Conservation (phyloP, 1,140 invertebrate species). For the Euwallacea similis region DNA sequence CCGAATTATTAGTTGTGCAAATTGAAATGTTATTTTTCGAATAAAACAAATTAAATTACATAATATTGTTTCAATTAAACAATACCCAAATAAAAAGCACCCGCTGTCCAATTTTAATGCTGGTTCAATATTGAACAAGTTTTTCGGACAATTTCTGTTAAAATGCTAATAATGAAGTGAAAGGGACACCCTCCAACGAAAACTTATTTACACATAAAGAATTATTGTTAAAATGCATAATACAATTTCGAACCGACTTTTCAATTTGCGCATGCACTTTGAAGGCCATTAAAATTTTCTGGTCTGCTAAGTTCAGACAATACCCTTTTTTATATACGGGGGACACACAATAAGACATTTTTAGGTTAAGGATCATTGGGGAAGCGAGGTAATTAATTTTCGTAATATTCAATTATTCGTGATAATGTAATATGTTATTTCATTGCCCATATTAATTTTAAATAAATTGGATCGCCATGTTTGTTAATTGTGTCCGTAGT, state of each 20-base stretch:
- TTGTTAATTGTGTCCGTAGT: too few species aligned
- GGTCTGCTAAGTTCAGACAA: conserved; percentile 24
- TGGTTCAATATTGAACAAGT: too few species aligned
- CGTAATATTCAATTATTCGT: conserved; percentile 1
- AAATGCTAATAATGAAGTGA: too few species aligned
- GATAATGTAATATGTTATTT: conserved; percentile 2
- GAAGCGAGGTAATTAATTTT: conserved; percentile 2
- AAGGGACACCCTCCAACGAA: too few species aligned
- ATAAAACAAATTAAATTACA: too few species aligned
- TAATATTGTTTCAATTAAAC: too few species aligned
- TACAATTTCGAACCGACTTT: conserved; percentile 2
- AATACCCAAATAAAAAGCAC: too few species aligned
- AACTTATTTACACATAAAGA: background rate
- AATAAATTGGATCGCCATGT: background rate
- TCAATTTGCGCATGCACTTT: conserved; percentile 10
- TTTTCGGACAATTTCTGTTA: too few species aligned
- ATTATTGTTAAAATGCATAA: conserved; percentile 9
- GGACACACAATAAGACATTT: conserved; percentile 4
- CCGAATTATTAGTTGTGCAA: too few species aligned
- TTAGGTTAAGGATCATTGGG: conserved; percentile 6
- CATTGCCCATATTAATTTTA: conserved; percentile 1
- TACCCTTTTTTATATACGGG: conserved; percentile 10
- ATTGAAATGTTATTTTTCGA: too few species aligned
- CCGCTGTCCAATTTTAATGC: too few species aligned
- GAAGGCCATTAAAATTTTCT: conserved; percentile 24